Base-by-base conservation (phyloP, 2,113 vertebrate genomes). In the Pluvialis apricaria region DNA sequence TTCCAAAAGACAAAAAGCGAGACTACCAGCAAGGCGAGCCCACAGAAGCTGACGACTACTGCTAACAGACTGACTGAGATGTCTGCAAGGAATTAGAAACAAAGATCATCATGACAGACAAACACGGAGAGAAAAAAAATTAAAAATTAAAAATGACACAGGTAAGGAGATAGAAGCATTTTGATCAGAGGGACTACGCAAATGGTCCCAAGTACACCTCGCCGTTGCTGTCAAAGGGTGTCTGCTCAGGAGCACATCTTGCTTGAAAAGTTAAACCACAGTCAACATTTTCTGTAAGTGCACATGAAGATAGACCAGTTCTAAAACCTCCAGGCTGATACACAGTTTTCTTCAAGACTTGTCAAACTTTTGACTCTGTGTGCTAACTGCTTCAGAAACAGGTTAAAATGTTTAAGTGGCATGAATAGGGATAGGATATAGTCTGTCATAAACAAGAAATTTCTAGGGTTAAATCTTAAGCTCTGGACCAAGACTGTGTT, bases 1-100 rank as follows among this genome's bases (percentile, higher is more conserved):
- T 99, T 99, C 99, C 99, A 99, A 98, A 99, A 99, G 96, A 99
- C 99, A 97, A 99, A 99, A 92, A 99, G 99, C 1, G 99, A 99
- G 96, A 99, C 99, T 91, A 98, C 98, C 98, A 99, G 97, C 98
- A 99, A 95, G 96, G 99, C 99, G 22, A 99, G 99, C 88, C 99
- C 99, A 61, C 99, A 99, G 98, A 99, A 99, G 98, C 99, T 99
- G 98, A 99, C 99, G 17, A 99, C 98, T 55, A 99, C 99, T 57
- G 99, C 99, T 80, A 99, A 98, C 71, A 99, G 98, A 98, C 99
- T 99, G 97, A 99, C 99, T n/a, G 99, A 99, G 97, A 99, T 98
- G 92, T 99, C 99, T 99, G 98, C 92, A 97, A 95, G 86, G 93
- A 97, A 98, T 91, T 28, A 95, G 89, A 88, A 87, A 84, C 45